Percentiles rank a stretch among this genome's conserved stretches.
Conservation (phyloP, 2,888 invertebrate species). For the Rhingia rostrata region DNA sequence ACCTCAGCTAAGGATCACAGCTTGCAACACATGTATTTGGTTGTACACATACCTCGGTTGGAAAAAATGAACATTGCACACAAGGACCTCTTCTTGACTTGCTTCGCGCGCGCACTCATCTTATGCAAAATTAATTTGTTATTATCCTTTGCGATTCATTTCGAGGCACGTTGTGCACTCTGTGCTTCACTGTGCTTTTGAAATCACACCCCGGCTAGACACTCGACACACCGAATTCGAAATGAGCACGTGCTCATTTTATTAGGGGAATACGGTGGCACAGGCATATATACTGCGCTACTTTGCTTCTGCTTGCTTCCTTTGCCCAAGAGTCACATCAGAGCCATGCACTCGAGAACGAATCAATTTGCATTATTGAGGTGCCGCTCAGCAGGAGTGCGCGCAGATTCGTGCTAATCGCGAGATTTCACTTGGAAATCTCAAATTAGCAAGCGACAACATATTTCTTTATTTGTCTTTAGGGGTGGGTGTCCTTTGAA, state of each 20-base stretch:
- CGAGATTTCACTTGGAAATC: constrained; percentile 74
- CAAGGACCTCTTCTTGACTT: constrained; percentile 52
- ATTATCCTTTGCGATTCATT: constrained; percentile 70
- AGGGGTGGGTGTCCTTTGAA: constrained; percentile 62
- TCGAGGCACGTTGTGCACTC: constrained; percentile 57
- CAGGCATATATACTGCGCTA: background rate
- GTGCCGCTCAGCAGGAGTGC: constrained; percentile 55
- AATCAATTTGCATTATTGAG: constrained; percentile 74
- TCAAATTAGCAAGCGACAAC: constrained; percentile 74
- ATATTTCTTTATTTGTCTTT: constrained; percentile 38
- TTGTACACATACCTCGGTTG: background rate
- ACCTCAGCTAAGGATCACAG: background rate
- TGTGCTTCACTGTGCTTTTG: constrained; percentile 24
- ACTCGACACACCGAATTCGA: constrained; percentile 53
- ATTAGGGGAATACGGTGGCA: constrained; percentile 24
- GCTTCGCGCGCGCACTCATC: constrained; percentile 61
- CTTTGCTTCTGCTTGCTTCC: background rate
- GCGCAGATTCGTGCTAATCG: constrained; percentile 72
- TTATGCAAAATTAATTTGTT: constrained; percentile 70
- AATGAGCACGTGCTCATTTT: constrained; percentile 71
- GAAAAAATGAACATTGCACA: constrained; percentile 66
- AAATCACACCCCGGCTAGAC: constrained; percentile 67
- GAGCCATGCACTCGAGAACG: constrained; percentile 50
- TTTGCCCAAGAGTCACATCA: background rate
- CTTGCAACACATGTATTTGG: constrained; percentile 1